phyloP scores from a whole-genome alignment of 2,797 vertebrate species.

The Arvicola amphibius region DNA sequence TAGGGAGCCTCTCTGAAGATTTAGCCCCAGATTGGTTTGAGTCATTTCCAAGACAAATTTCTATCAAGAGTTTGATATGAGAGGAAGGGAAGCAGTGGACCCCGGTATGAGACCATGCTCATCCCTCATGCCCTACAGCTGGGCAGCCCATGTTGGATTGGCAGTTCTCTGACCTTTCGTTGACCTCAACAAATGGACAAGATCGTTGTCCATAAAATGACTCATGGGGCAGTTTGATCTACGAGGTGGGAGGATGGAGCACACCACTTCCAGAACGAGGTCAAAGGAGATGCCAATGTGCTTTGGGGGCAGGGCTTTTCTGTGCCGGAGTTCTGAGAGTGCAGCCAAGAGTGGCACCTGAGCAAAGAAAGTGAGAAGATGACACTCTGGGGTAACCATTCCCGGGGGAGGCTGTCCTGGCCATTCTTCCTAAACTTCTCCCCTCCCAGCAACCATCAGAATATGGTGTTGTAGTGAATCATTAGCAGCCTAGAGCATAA shows the following conservation, averaged over 20 bases:
- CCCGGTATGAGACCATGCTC: not conserved
- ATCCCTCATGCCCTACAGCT: accelerated
- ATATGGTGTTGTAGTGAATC: too few species aligned
- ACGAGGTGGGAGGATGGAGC: too few species aligned
- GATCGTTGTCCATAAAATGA: not conserved
- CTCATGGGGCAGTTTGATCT: not conserved
- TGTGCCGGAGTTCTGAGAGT: not conserved
- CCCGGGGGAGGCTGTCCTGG: too few species aligned
- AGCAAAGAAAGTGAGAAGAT: not conserved
- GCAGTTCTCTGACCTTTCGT: not conserved
- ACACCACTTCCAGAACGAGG: not conserved
- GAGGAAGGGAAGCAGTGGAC: not conserved
- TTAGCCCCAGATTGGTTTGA: not conserved
- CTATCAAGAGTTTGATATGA: not conserved
- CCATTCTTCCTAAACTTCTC: not conserved
- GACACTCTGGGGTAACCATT: not conserved
- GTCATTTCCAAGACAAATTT: constrained; percentile 28
- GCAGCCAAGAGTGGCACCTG: not conserved
- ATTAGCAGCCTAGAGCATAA: not conserved
- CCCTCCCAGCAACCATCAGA: not conserved
- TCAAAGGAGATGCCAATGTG: not conserved
- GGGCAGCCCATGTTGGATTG: not conserved
- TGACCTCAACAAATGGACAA: not conserved
- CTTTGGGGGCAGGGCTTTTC: not conserved
- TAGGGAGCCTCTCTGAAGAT: not conserved